Conservation (phyloP, 2,888 invertebrate genomes). For the Megamerina dolium region DNA sequence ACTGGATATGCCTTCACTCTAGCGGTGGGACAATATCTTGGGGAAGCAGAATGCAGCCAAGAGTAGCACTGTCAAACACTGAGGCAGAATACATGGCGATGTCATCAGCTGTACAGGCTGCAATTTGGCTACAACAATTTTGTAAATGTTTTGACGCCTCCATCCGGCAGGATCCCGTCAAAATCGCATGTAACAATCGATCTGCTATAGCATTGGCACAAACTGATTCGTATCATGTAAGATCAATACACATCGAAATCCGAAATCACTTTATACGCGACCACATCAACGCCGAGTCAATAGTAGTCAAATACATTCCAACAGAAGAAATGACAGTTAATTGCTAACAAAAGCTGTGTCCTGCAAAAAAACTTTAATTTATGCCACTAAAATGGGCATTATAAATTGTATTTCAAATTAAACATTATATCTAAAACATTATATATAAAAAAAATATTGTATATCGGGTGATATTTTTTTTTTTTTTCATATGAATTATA, state of each 20-base stretch:
- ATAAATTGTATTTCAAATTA: too few relatives aligned
- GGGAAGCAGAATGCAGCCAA: slow-evolving; percentile 5
- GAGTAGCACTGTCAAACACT: slow-evolving; percentile 4
- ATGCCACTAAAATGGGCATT: too few relatives aligned
- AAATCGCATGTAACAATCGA: slow-evolving; percentile 14
- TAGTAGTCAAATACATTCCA: slow-evolving; percentile 4
- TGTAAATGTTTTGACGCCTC: slow-evolving; percentile 1
- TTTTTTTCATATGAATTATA: too few relatives aligned
- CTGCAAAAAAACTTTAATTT: too few relatives aligned
- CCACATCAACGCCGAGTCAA: slow-evolving; percentile 1
- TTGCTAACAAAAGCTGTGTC: too few relatives aligned
- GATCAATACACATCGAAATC: slow-evolving; percentile 12
- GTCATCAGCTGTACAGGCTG: slow-evolving; percentile 7
- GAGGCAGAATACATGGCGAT: slow-evolving; percentile 8
- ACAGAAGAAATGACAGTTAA: too few relatives aligned
- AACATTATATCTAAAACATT: too few relatives aligned
- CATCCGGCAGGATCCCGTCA: background rate
- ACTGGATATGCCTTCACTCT: background rate
- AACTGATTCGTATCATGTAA: slow-evolving; percentile 7
- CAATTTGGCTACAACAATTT: slow-evolving; percentile 9
- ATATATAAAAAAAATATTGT: too few relatives aligned
- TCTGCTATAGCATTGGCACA: slow-evolving; percentile 8
- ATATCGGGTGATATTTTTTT: too few relatives aligned
- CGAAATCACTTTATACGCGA: slow-evolving; percentile 7
- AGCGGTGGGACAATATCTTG: slow-evolving; percentile 3